Conservation (phyloP, 2,113 vertebrate genomes). For the Amphilophus citrinellus region DNA sequence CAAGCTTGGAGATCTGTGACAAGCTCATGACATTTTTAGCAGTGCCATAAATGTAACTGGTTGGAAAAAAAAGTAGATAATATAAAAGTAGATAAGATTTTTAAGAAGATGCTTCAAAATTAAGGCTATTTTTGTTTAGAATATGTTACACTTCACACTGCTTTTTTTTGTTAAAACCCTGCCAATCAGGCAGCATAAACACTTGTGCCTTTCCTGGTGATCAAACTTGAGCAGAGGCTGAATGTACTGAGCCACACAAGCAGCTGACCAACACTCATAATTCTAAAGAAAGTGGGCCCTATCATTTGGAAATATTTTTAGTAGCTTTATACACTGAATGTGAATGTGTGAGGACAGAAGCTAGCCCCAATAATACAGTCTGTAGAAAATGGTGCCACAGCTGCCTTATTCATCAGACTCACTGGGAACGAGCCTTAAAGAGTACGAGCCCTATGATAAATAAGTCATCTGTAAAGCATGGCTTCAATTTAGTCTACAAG, state of each 20-base stretch:
- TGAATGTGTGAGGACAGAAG: neutral
- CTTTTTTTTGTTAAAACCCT: neutral
- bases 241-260: neutral
- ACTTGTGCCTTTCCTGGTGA: neutral
- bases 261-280: neutral
- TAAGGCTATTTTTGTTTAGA: neutral
- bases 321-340: neutral
- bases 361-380: neutral
- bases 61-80: neutral
- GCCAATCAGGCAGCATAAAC: neutral
- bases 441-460: neutral
- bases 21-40: constrained; percentile 12
- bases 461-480: neutral
- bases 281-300: neutral
- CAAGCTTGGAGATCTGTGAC: neutral
- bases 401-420: neutral
- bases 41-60: neutral
- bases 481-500: constrained; percentile 7
- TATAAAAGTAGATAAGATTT: neutral
- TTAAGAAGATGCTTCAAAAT: neutral
- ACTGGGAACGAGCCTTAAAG: neutral
- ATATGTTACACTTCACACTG: rapidly evolving
- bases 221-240: neutral
- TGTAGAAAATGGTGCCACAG: neutral
- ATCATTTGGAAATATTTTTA: neutral